Evolutionary conservation across 2,888 invertebrate species (phyloP), one percentile per base, ranked within the genome.

Genomic region (Xanthorhoe designata): DNA sequence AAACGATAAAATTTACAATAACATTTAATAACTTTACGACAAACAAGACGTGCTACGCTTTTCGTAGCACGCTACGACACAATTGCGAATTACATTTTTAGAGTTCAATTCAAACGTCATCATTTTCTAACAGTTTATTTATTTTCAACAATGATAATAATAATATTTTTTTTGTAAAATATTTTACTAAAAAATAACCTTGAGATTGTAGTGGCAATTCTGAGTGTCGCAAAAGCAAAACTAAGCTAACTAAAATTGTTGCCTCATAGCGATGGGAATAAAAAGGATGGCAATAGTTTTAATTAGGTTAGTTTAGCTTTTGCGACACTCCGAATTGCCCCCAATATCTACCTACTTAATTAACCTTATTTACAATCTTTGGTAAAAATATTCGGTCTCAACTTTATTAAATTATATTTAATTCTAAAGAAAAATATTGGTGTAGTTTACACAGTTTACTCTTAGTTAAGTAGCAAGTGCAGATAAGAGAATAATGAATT

Each of bases 51-150:
- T 59, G 60, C 65, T 65, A 65, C 65, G 52, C 56, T 24, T 2
- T 10, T 61, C 65, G 55, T 65, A 65, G 60, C 65, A 18, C 32
- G 47, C 10, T 13, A 13, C 13, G 4, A 13, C 3, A 9, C 8
- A 49, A 19, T 56, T 24, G 13, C 5, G 17, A 6, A 53, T 32
- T 7, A 0, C 32, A 32, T 32, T 32, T 32, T 32, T 32, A 7
- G 5, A 4, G 32, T 7, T 7, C 1, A 24, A 24, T 24, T 24
- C 24, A 24, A 24, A 32, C 2, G 24, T 24, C 5, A 24, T 24
- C 24, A 24, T 24, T 24, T 24, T 24, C 24, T 24, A 24, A 24
- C 24, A 5, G n/a, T n/a, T n/a, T n/a, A 24, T 24, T 3, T 5
- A 24, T 24, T 24, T 24, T 24, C 24, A 24, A 24, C 5, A 24